Evolutionary conservation across 2,113 vertebrate genomes (phyloP).

Genomic region (Sprattus sprattus): DNA sequence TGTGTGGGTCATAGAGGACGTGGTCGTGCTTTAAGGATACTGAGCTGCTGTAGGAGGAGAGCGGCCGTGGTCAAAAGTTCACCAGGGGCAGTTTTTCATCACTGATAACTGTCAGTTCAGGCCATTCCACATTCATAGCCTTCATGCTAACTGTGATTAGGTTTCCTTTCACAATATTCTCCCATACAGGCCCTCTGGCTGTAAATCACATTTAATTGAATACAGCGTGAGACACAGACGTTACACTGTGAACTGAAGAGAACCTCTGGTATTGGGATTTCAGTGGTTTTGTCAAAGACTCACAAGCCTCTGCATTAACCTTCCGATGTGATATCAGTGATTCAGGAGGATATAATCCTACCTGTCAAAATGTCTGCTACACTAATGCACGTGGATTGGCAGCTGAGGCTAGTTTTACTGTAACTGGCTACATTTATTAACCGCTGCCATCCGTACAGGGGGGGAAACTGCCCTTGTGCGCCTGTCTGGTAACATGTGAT

Average conservation of each 20-base stretch:
- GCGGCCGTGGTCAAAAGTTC: conserved; percentile 6
- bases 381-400: neutral
- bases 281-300: neutral
- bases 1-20: neutral
- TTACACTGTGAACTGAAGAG: neutral
- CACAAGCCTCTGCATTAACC: neutral
- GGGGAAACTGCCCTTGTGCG: neutral
- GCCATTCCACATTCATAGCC: neutral
- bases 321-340: neutral
- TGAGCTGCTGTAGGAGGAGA: neutral
- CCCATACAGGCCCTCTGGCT: neutral
- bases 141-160: neutral
- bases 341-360: neutral
- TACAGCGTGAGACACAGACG: neutral
- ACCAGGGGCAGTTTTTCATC: neutral
- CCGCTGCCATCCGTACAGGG: neutral
- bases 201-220: conserved; percentile 10
- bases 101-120: conserved; percentile 1
- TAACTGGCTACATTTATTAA: neutral
- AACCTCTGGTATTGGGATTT: neutral
- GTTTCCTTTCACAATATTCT: conserved; percentile 6
- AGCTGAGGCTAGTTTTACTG: neutral
- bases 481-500: neutral
- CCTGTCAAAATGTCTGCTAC: conserved; percentile 1
- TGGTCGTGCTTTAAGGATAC: neutral